phyloP scores from a whole-genome alignment of 2,113 vertebrate species.

The Oreocharis arfaki region DNA sequence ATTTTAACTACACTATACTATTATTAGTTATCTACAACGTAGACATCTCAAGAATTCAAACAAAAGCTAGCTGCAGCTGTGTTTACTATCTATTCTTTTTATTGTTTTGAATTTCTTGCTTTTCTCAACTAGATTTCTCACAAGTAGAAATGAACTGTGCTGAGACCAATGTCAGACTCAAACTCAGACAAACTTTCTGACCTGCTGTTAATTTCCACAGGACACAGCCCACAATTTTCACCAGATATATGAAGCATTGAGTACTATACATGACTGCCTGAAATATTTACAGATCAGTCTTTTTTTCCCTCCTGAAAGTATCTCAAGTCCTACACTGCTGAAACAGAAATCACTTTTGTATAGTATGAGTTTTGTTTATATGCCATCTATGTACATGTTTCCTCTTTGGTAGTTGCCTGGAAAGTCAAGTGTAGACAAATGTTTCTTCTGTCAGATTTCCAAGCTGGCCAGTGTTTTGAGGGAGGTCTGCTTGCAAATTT shows the following conservation, averaged over 20 bases:
- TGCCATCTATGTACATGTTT: not conserved
- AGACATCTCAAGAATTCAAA: too few species aligned
- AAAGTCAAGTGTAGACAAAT: not conserved
- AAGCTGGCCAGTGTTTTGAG: not conserved
- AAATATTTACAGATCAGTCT: not conserved
- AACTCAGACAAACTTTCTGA: too few species aligned
- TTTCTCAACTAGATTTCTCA: too few species aligned
- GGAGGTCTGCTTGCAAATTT: not conserved
- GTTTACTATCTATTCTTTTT: too few species aligned
- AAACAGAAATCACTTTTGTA: not conserved
- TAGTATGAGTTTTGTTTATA: not conserved
- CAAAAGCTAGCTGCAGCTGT: too few species aligned
- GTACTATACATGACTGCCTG: not conserved
- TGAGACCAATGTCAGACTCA: too few species aligned
- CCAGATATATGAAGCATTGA: not conserved
- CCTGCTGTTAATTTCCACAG: too few species aligned
- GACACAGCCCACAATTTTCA: not conserved
- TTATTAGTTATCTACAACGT: too few species aligned
- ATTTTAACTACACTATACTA: too few species aligned
- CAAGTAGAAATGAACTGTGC: too few species aligned
- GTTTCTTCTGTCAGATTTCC: not conserved
- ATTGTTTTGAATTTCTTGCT: too few species aligned
- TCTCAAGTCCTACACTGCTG: not conserved
- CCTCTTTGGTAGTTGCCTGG: not conserved
- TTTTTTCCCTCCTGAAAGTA: not conserved